Evolutionary conservation across 2,113 vertebrate species (phyloP).

Genomic region (Phocoena phocoena): DNA sequence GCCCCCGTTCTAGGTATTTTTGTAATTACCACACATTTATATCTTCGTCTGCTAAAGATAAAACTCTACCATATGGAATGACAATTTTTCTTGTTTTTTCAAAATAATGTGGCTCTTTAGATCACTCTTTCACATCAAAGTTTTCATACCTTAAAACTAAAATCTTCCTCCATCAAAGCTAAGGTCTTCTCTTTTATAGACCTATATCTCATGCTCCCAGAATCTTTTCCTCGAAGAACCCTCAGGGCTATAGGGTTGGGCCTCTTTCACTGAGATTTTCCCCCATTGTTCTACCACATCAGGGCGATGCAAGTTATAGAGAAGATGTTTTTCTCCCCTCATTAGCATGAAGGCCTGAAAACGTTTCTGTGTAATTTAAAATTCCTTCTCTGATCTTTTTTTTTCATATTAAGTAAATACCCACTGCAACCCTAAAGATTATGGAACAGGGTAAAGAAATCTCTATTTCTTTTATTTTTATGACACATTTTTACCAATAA

Average conservation of each 20-base stretch:
- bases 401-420: not conserved
- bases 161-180: not conserved
- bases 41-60: not conserved
- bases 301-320: not conserved
- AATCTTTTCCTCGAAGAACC: not conserved
- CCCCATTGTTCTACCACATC: not conserved
- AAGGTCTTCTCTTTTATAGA: not conserved
- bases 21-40: not conserved
- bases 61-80: not conserved
- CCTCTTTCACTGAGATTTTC: not conserved
- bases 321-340: not conserved
- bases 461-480: not conserved
- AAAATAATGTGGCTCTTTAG: not conserved
- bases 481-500: not conserved
- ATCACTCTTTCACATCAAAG: not conserved
- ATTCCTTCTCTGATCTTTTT: not conserved
- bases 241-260: too few relatives aligned
- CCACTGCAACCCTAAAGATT: not conserved
- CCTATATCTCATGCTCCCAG: not conserved
- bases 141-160: not conserved
- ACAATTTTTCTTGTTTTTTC: not conserved
- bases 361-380: not conserved
- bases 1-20: not conserved
- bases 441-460: not conserved
- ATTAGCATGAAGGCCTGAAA: not conserved